Evolutionary conservation across 2,797 vertebrate species (phyloP).

Genomic region (Macrochelys suwanniensis): DNA sequence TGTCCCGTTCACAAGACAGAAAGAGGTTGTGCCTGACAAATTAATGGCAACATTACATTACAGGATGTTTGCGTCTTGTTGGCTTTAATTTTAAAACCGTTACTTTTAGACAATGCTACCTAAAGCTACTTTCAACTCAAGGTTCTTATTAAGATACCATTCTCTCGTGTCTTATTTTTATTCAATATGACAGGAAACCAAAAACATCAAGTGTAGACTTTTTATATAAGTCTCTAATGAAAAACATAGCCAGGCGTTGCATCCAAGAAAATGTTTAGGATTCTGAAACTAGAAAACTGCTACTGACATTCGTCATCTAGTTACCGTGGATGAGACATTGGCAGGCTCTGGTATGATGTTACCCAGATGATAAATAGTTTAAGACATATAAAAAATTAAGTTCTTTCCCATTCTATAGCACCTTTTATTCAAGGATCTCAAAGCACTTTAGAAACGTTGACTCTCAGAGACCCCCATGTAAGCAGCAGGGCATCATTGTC

Average conservation of each 20-base stretch:
- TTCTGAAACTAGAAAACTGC: neutral
- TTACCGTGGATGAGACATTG: neutral
- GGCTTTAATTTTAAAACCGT: neutral
- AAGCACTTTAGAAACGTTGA: neutral
- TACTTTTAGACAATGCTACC: constrained; percentile 39
- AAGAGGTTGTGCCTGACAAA: neutral
- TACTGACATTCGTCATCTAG: neutral
- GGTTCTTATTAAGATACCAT: neutral
- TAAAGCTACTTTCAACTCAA: neutral
- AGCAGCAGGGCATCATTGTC: neutral
- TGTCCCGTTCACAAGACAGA: neutral
- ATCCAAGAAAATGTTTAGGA: neutral
- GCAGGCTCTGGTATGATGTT: neutral
- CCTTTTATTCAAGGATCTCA: neutral
- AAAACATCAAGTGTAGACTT: constrained; percentile 45
- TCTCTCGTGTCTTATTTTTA: constrained; percentile 53
- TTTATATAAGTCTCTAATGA: constrained; percentile 54
- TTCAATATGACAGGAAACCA: constrained; percentile 71
- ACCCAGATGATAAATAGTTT: neutral
- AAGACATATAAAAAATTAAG: neutral
- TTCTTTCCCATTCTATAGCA: neutral
- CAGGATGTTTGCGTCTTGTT: constrained; percentile 52
- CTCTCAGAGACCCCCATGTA: accelerated
- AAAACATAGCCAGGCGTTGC: constrained; percentile 38
- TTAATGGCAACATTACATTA: neutral